Evolutionary conservation across 2,113 vertebrate genomes (phyloP), one percentile per base, ranked within the genome.

Genomic region (Heterocephalus glaber): DNA sequence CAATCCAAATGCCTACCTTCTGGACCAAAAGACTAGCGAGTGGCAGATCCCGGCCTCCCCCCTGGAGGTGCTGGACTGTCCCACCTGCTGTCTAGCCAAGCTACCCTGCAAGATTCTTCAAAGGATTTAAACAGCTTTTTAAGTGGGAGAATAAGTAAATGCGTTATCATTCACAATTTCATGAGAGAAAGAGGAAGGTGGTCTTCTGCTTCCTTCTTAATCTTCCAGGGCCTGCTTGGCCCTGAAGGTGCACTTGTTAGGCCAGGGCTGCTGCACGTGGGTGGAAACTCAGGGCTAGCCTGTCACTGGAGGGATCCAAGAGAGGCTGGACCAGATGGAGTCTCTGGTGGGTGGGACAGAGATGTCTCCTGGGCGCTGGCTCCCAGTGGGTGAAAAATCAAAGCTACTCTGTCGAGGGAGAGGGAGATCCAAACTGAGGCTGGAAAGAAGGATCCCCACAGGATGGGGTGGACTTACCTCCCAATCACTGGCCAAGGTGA

Each of bases 21-120:
- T 98, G 90, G 98, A 98, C 49, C 96, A 97, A 92, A 98, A 96
- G 87, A 54, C 56, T 74, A 85, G 76, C 30, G 95, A 98, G 84
- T 98, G 97, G 98, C 98, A 97, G 96, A 96, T 92, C 63, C 60
- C 98, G 41, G 89, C 95, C 7, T 82, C 28, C 92, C 98, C 49
- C 97, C 97, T 0, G n/a, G 97, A 98, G 95, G 89, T 95, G 44
- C 85, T 98, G 94, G 98, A 97, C 76, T 98, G 96, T 49, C 89
- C 96, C 16, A 96, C 97, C 95, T 98, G 96, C 41, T 97, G 97
- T 91, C 76, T 87, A 76, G 95, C 94, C 92, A 97, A 98, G 93
- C 93, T 98, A n/a, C 94, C 89, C 58, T 98, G 97, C 93, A 98
- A 97, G 94, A 76, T 98, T 97, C 96, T 98, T 96, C 92, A 98